Base-by-base conservation (phyloP, 2,113 vertebrate species). In the Pedionomus torquatus region DNA sequence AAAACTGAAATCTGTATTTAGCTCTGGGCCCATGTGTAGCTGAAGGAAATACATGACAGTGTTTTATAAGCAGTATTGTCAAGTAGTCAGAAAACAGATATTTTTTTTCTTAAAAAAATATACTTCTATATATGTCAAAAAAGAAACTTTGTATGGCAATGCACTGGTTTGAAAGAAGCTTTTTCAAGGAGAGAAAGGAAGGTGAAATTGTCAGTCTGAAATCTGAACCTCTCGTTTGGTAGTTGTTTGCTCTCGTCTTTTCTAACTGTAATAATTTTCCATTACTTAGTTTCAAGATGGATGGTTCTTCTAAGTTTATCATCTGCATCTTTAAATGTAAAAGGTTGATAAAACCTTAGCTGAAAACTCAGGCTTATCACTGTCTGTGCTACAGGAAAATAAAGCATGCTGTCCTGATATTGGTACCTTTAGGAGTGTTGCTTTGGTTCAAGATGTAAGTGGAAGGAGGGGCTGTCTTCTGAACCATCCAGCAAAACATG, bases 11-110 rank as follows among this genome's bases (percentile, higher is more conserved):
- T 20, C 57, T 91, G 23, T 68, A 14, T 91, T 95, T 87, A 87
- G 74, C 65, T 76, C 31, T 21, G n/a, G 64, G 63, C 82, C 78
- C 44, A 91, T 25, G 3, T 57, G 31, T 46, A 92, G 64, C 93
- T 88, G 51, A 79, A 85, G 61, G 15, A 78, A 85, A 72, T 37
- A 44, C 75, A 63, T 35, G 51, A 37, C 37, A 71, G 35, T 85
- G 71, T 61, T 96, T 92, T 92, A 85, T 30, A 89, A 91, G 75
- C 54, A 71, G 65, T 41, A 37, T 78, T 58, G 74, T 86, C 74
- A 86, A 69, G 18, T 7, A 64, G 44, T 92, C 71, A 81, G 61
- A 85, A 88, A 77, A 13, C 39, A 83, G 37, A 31, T 75, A 76
- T 61, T 92, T 94, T 61, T 92, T 94, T 79, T 93, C 24, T 83